Evolutionary conservation across 2,797 vertebrate genomes (phyloP).

Genomic region (Gadopsis bispinosus): DNA sequence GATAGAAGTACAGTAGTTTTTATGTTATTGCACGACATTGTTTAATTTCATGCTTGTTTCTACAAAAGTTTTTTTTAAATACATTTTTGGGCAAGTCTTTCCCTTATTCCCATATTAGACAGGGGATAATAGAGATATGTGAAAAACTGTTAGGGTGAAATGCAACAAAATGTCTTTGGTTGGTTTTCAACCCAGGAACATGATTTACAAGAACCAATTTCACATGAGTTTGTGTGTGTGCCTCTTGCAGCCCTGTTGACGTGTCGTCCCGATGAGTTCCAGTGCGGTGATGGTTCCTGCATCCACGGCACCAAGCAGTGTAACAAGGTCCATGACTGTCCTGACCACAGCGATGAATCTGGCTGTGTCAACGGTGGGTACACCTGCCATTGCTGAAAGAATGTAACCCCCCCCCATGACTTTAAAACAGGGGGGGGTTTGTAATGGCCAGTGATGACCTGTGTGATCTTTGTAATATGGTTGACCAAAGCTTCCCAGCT

Average conservation of each 20-base stretch:
- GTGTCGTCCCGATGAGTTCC: constrained; percentile 94
- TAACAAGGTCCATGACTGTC: constrained; percentile 92
- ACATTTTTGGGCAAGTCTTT: background rate
- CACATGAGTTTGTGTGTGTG: constrained; percentile 1
- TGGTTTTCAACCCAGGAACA: background rate
- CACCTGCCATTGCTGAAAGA: background rate
- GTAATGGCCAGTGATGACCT: background rate
- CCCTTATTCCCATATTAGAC: constrained; percentile 1
- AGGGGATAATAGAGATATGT: background rate
- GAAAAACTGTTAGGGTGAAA: background rate
- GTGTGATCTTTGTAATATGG: background rate
- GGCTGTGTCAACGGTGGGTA: constrained; percentile 92
- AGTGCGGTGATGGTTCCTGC: constrained; percentile 93
- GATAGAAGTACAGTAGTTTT: background rate
- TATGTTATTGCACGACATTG: constrained; percentile 3
- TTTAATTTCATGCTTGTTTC: background rate
- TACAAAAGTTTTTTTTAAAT: background rate
- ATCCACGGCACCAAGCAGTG: constrained; percentile 94
- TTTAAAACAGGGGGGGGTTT: background rate
- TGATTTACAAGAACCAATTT: constrained; percentile 36
- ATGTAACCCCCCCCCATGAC: too few relatives aligned
- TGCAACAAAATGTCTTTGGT: background rate
- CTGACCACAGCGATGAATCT: constrained; percentile 92
- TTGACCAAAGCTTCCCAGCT: background rate
- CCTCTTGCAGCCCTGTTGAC: constrained; percentile 87